Evolutionary conservation across 2,113 vertebrate species (phyloP).

Genomic region (Fregetta grallaria): DNA sequence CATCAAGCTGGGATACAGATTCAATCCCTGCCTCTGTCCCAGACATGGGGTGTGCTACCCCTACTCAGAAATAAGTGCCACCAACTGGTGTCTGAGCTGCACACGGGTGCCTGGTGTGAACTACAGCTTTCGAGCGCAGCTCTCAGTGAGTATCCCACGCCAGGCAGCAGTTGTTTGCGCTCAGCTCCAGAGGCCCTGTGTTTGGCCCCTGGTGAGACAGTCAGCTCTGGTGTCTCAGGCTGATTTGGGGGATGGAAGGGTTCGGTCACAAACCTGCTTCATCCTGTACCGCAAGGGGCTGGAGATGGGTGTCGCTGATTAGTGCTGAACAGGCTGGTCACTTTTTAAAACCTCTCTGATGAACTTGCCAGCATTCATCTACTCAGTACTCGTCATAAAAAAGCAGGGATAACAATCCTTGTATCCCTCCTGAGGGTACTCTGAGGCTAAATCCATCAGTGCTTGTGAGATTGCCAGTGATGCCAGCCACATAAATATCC

Average conservation of each 20-base stretch:
- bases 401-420: background rate
- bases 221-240: background rate
- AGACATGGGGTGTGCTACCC: background rate
- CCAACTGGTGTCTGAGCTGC: background rate
- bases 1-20: background rate
- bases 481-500: background rate
- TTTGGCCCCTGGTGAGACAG: background rate
- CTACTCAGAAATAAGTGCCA: background rate
- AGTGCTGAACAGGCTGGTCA: background rate
- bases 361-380: background rate
- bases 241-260: background rate
- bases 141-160: rapidly evolving
- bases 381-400: background rate
- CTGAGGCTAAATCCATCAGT: background rate
- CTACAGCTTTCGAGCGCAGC: rapidly evolving
- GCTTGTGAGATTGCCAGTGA: background rate
- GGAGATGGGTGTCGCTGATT: background rate
- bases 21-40: background rate
- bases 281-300: background rate
- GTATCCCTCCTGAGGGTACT: background rate
- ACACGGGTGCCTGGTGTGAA: background rate
- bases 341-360: background rate
- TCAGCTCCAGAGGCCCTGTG: background rate
- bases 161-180: background rate
- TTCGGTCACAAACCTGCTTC: background rate